Evolutionary conservation across 2,888 invertebrate species (phyloP), one percentile per base, ranked within the genome.

Genomic region (Pedicia rivosa): DNA sequence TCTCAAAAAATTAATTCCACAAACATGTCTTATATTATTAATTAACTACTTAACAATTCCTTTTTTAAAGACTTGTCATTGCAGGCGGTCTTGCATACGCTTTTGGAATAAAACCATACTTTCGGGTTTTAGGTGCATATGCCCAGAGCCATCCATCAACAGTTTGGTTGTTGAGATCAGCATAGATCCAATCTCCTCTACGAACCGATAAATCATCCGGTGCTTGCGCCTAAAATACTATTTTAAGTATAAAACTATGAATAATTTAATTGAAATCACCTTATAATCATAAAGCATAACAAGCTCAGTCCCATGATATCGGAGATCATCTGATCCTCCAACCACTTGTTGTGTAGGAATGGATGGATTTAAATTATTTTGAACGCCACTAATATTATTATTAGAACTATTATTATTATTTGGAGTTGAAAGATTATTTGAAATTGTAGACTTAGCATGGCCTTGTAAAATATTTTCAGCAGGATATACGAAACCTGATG

Each of bases 211-310:
- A 64, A 63, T 91, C 91, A 55, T 91, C 90, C 0, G 90, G 87
- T 29, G 90, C 88, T 66, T 91, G 88, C 30, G 91, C 83, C 76
- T 78, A 50, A 0, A 52, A 36, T 17, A 27, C 13, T 14, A 37
- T 24, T 27, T n/a, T 29, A 37, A 40, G 25, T 10, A 40, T 38
- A 13, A 6, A 30, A 37, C 27, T 33, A 13, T 14, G 31, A 24
- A 26, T 22, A 30, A 12, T 32, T 32, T 10, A 16, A 9, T 26
- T 29, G 10, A 25, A 41, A 40, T 48, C 49, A 76, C 82, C 69
- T 90, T 90, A 62, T 91, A 94, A 65, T 92, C 91, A 56, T 91
- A 91, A 14, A 92, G 70, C 78, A 91, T 88, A 47, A 92, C 88
- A 53, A 91, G 68, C 57, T 91, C 90, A 2, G 88, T 87, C 42